Evolutionary conservation across 2,888 invertebrate genomes (phyloP).

Genomic region (Bembecia ichneumoniformis): DNA sequence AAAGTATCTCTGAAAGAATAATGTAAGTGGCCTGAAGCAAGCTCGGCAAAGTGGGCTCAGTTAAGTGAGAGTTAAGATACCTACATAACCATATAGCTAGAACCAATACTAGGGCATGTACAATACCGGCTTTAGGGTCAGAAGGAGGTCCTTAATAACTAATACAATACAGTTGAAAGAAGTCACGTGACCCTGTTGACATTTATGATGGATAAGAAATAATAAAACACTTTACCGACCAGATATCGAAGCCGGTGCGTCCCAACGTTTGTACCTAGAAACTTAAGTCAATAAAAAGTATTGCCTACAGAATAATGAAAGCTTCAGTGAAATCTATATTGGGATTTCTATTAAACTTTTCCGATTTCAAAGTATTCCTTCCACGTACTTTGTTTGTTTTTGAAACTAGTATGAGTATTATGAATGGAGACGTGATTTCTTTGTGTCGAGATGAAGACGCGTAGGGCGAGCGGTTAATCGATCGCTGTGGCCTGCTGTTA

Average conservation of each 20-base stretch:
- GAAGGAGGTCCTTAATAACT: no score
- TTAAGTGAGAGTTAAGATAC: neutral
- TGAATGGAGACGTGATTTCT: constrained; percentile 13
- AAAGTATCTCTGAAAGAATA: constrained; percentile 47
- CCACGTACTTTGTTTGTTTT: neutral
- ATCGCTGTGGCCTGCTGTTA: constrained; percentile 23
- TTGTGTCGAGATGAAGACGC: constrained; percentile 25
- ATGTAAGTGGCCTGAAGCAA: constrained; percentile 32
- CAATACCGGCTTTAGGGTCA: no score
- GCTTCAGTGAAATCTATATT: neutral
- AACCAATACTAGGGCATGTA: no score
- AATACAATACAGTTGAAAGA: no score
- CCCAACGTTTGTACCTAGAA: no score
- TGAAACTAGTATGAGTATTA: neutral
- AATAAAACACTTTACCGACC: no score
- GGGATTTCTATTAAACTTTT: neutral
- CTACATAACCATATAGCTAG: no score
- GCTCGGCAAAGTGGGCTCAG: constrained; percentile 13
- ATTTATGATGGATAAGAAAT: no score
- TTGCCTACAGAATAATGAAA: no score
- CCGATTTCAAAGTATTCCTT: neutral
- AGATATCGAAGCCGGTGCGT: no score
- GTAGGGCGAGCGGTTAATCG: constrained; percentile 34
- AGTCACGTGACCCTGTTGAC: no score
- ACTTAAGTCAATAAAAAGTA: no score